A percentile compares a stretch with the other conserved stretches of the same genome.
These are phyloP conservation scores for Frankliniella intonsa DNA, from an alignment of 2,888 invertebrate genomes.

Conservation along the genomic window DNA sequence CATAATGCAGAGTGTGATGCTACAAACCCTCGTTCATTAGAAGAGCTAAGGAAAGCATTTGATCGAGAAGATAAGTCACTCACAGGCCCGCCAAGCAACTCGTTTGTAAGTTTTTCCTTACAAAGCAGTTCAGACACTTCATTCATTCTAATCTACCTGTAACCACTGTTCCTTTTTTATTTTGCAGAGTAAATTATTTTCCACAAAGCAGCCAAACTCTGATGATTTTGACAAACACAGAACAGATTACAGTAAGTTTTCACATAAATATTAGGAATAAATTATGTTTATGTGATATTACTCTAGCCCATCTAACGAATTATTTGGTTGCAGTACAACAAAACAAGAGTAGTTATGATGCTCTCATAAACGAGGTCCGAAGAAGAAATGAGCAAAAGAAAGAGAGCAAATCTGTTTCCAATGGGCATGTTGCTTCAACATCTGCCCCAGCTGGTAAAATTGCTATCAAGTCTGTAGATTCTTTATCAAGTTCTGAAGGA, in stretches of 20 bases:
- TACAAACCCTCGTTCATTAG: conserved; percentile 45
- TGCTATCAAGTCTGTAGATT: not conserved
- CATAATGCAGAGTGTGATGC: conserved; percentile 52
- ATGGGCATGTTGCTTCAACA: too few relatives aligned
- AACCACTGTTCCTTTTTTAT: not conserved
- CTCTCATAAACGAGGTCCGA: conserved; percentile 40
- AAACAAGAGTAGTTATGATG: conserved; percentile 45
- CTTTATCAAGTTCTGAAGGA: too few relatives aligned
- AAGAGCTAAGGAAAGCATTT: conserved; percentile 46
- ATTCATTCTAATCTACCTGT: not conserved
- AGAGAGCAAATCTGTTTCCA: too few relatives aligned
- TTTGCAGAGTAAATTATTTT: not conserved
- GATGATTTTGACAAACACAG: conserved; percentile 34
- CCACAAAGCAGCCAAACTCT: conserved; percentile 37
- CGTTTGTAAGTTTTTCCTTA: not conserved
- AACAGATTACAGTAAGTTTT: conserved; percentile 30
- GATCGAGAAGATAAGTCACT: conserved; percentile 47
- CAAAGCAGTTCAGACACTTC: not conserved
- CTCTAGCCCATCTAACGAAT: conserved; percentile 29
- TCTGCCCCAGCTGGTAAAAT: too few relatives aligned
- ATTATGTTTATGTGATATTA: conserved; percentile 8
- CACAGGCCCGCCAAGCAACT: conserved; percentile 31
- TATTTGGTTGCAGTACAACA: conserved; percentile 42
- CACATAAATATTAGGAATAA: conserved; percentile 30
- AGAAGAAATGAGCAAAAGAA: not conserved